Percentiles rank a stretch among this genome's conserved stretches.
Evolutionary conservation across 2,797 vertebrate genomes (phyloP).

Genomic region (Enteromius paludinosus): DNA sequence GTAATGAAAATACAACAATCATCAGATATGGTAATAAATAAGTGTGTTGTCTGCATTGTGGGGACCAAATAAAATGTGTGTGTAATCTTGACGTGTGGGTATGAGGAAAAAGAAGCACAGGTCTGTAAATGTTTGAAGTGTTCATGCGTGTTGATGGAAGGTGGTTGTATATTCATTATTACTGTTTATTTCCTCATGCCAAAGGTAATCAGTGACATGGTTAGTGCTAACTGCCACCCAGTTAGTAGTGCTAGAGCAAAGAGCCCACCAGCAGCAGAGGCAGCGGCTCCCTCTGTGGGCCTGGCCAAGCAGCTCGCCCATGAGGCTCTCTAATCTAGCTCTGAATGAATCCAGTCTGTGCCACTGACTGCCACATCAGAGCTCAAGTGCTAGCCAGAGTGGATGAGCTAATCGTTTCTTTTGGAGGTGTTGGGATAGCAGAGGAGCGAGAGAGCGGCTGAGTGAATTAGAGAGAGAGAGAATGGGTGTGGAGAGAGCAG

Average conservation of each 20-base stretch:
- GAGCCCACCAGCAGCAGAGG: conserved; percentile 56
- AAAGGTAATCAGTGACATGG: conserved; percentile 75
- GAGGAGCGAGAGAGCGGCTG: conserved; percentile 46
- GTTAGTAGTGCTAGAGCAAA: conserved; percentile 70
- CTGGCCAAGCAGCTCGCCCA: conserved; percentile 52
- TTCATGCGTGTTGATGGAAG: conserved; percentile 8
- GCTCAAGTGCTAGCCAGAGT: conserved; percentile 56
- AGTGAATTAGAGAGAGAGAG: conserved; percentile 63
- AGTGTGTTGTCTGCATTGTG: background rate
- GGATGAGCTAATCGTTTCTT: conserved; percentile 77
- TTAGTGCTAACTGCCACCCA: conserved; percentile 79
- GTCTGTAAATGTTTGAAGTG: conserved; percentile 44
- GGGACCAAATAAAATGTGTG: background rate
- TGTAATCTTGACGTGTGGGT: background rate
- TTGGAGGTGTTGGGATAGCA: conserved; percentile 65
- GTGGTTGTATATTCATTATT: conserved; percentile 66
- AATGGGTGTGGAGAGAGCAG: conserved; percentile 64
- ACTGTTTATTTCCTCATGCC: conserved; percentile 79
- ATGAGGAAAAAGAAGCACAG: conserved; percentile 4
- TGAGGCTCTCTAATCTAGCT: conserved; percentile 63
- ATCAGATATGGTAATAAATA: background rate
- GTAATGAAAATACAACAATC: background rate
- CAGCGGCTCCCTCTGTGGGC: conserved; percentile 40
- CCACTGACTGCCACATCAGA: conserved; percentile 73
- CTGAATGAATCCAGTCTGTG: conserved; percentile 61